phyloP scores from a whole-genome alignment of 2,113 vertebrate genomes.

The Sorex araneus region DNA sequence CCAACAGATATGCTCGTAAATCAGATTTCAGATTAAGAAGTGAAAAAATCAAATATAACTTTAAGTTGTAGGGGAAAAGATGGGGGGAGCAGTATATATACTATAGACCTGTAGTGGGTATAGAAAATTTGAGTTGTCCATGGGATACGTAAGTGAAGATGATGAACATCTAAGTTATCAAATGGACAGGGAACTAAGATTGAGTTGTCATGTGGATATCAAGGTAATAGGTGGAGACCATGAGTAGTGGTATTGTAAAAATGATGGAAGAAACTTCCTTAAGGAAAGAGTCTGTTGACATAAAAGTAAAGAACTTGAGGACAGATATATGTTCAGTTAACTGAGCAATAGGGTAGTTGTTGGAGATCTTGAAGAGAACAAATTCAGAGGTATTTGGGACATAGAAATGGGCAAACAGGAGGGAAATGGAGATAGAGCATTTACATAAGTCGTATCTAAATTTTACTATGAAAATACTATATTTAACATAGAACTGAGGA shows the following conservation, averaged over 20 bases:
- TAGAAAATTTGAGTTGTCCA: not conserved
- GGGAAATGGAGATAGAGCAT: not conserved
- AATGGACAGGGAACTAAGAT: not conserved
- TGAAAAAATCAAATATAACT: not conserved
- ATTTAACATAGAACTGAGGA: not conserved
- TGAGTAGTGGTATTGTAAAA: not conserved
- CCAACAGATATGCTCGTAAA: not conserved
- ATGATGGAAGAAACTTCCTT: not conserved
- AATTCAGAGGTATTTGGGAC: not conserved
- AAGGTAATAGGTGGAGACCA: not conserved
- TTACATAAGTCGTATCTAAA: not conserved
- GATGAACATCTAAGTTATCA: not conserved
- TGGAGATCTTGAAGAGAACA: not conserved
- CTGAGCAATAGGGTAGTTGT: not conserved
- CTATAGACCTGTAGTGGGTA: not conserved
- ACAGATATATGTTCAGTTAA: not conserved
- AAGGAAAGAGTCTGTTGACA: not conserved
- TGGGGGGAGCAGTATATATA: not conserved
- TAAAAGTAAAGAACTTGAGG: not conserved
- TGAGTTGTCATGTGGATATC: not conserved
- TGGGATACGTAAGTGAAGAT: not conserved
- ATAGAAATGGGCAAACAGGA: not conserved
- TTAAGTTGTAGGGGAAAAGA: not conserved
- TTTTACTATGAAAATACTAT: constrained; percentile 2
- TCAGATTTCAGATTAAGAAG: constrained; percentile 1